phyloP scores from a whole-genome alignment of 64 coral and sea anemone species.

The Montipora cactus region DNA sequence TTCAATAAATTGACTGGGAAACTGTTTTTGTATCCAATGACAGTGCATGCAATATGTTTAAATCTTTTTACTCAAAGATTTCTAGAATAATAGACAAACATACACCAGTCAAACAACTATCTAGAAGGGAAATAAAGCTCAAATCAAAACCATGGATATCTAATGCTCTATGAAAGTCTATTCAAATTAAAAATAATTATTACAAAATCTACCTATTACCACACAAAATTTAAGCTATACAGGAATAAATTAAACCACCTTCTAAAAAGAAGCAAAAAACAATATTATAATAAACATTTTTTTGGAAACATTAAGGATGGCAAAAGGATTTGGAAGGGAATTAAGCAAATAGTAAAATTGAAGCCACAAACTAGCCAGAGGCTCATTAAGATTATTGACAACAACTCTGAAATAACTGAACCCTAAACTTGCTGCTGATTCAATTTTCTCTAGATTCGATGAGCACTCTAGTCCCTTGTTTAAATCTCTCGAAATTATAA shows the following conservation, averaged over 20 bases:
- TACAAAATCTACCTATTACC: not conserved
- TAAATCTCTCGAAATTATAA: too few relatives aligned
- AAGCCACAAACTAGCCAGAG: not conserved
- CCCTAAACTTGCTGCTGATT: conserved; percentile 17
- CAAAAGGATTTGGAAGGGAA: not conserved
- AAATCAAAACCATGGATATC: not conserved
- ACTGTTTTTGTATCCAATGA: not conserved
- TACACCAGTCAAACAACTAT: too few relatives aligned
- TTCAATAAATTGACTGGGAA: not conserved
- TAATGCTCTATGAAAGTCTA: not conserved
- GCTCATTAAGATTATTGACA: not conserved
- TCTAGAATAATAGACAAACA: not conserved
- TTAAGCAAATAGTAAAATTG: not conserved
- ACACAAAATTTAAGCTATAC: too few relatives aligned
- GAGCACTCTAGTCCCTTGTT: too few relatives aligned
- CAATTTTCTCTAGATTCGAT: too few relatives aligned
- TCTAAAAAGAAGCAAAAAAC: too few relatives aligned
- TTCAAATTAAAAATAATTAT: not conserved
- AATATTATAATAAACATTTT: too few relatives aligned
- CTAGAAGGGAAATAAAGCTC: too few relatives aligned
- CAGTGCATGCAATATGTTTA: not conserved
- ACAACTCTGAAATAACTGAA: not conserved
- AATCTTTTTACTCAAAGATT: not conserved
- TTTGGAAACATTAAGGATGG: too few relatives aligned
- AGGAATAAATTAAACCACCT: too few relatives aligned